Percentiles rank a stretch among this genome's conserved stretches.
These are phyloP conservation scores for Nomada flava DNA, from an alignment of 2,888 invertebrate genomes.

Conservation along the genomic window DNA sequence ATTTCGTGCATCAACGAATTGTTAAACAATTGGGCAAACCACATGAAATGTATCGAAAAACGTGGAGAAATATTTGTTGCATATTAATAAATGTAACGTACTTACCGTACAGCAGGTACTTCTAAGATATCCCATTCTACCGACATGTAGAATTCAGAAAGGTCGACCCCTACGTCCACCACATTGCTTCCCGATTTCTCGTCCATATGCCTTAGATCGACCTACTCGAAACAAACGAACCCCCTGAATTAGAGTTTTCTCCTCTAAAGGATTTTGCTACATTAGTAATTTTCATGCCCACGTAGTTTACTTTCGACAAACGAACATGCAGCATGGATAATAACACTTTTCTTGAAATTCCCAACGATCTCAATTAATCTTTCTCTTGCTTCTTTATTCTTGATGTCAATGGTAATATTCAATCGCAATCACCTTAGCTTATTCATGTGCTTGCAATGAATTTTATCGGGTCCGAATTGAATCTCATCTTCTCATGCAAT, in stretches of 20 bases:
- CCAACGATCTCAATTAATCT: not conserved
- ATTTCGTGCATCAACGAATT: too few relatives aligned
- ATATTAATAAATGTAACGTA: slow-evolving; percentile 26
- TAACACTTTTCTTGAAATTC: not conserved
- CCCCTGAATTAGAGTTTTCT: slow-evolving; percentile 34
- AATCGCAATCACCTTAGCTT: too few relatives aligned
- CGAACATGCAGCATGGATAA: slow-evolving; percentile 58
- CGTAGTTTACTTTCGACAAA: slow-evolving; percentile 61
- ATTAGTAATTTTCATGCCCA: slow-evolving; percentile 71
- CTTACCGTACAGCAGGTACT: slow-evolving; percentile 96
- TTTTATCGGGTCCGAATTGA: too few relatives aligned
- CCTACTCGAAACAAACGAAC: slow-evolving; percentile 86
- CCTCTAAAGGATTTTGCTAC: slow-evolving; percentile 19
- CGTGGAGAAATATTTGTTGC: not conserved
- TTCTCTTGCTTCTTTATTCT: not conserved
- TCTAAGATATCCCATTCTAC: slow-evolving; percentile 99
- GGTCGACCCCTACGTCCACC: slow-evolving; percentile 97
- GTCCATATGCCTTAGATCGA: slow-evolving; percentile 96
- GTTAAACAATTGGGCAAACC: not conserved
- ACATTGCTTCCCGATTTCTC: slow-evolving; percentile 95
- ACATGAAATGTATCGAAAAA: not conserved
- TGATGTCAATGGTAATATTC: not conserved
- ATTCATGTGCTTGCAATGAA: too few relatives aligned
- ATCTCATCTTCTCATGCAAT: too few relatives aligned
- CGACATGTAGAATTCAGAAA: slow-evolving; percentile 98